A percentile compares a stretch with the other conserved stretches of the same genome.
phyloP scores from a whole-genome alignment of 1,140 invertebrate species.

The Ooceraea biroi region DNA sequence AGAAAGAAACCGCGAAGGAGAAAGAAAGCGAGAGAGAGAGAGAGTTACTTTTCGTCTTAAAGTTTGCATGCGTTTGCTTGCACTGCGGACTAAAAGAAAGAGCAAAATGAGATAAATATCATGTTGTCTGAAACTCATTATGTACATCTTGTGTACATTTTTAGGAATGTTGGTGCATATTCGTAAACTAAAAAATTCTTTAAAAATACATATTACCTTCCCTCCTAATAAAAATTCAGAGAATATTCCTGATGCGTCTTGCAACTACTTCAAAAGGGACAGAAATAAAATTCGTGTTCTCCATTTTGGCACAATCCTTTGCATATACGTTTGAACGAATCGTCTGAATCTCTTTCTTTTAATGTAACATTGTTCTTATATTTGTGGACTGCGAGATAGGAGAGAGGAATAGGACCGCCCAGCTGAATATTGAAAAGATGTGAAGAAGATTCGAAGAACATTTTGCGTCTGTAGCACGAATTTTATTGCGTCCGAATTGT shows the following conservation, averaged over 20 bases:
- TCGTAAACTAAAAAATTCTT: background rate
- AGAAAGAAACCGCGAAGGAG: conserved; percentile 1
- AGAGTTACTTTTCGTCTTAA: conserved; percentile 45
- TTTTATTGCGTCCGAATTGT: too few relatives aligned
- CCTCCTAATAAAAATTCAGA: background rate
- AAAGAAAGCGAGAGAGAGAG: conserved; percentile 44
- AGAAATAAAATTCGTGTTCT: background rate
- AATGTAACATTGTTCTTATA: too few relatives aligned
- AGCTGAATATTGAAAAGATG: too few relatives aligned
- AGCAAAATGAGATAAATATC: background rate
- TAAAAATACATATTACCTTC: background rate
- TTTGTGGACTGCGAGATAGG: too few relatives aligned
- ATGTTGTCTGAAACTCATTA: background rate
- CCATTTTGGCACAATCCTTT: too few relatives aligned
- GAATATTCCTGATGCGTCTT: too few relatives aligned
- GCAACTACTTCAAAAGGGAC: background rate
- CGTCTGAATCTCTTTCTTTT: too few relatives aligned
- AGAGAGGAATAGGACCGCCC: too few relatives aligned
- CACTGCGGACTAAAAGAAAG: background rate
- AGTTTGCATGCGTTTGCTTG: conserved; percentile 12
- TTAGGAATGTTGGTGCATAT: background rate
- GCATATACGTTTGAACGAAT: too few relatives aligned
- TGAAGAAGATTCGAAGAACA: too few relatives aligned
- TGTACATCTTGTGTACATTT: background rate
- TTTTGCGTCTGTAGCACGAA: too few relatives aligned